These are phyloP conservation scores for Anorthoa munda DNA, from an alignment of 2,888 invertebrate genomes.

Conservation along the genomic window DNA sequence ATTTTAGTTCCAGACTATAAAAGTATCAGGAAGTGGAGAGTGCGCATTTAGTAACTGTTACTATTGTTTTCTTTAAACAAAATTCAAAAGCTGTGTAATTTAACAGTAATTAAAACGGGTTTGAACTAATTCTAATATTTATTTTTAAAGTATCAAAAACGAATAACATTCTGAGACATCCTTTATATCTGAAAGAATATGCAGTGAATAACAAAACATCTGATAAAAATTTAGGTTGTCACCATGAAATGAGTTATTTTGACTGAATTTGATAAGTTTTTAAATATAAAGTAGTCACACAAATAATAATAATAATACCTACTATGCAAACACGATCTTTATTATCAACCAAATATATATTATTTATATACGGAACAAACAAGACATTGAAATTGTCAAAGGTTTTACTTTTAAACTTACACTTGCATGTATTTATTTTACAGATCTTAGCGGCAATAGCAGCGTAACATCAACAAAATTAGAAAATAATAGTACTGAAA, in stretches of 20 bases:
- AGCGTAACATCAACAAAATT: slow-evolving; percentile 64
- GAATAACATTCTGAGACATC: no score
- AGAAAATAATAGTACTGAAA: slow-evolving; percentile 39
- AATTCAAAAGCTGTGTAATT: no score
- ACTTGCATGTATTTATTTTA: slow-evolving; percentile 47
- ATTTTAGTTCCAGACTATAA: no score
- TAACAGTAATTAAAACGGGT: no score
- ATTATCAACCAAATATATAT: not conserved
- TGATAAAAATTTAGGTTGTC: slow-evolving; percentile 1
- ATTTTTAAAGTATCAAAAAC: no score
- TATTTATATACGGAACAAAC: not conserved
- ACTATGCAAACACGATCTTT: not conserved
- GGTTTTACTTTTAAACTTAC: not conserved
- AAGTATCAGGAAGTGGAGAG: no score
- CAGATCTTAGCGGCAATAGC: slow-evolving; percentile 84
- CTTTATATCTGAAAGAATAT: not conserved
- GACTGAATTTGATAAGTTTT: not conserved
- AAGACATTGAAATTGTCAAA: not conserved
- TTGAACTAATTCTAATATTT: no score
- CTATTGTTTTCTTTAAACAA: no score
- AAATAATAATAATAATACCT: not conserved
- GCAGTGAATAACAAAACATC: not conserved
- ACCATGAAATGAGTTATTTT: slow-evolving; percentile 2
- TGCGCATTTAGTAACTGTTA: no score
- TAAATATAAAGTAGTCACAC: not conserved